Conservation (phyloP, 2,888 invertebrate genomes). For the Hemithea aestivaria region DNA sequence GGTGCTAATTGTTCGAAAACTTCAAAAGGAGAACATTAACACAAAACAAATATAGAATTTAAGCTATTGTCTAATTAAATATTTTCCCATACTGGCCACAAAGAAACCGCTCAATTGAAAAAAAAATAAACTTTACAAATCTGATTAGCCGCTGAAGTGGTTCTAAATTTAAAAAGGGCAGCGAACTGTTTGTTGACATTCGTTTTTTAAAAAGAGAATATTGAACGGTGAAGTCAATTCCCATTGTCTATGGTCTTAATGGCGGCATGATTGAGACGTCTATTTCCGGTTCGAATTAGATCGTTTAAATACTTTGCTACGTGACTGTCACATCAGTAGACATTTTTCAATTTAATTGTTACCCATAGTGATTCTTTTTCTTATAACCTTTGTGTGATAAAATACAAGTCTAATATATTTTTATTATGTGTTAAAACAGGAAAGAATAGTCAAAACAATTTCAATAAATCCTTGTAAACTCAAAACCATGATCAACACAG, state of each 20-base stretch:
- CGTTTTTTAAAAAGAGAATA: slow-evolving; percentile 26
- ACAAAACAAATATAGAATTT: slow-evolving; percentile 76
- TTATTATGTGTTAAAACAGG: too few relatives aligned
- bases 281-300: slow-evolving; percentile 28
- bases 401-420: too few relatives aligned
- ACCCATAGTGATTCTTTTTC: too few relatives aligned
- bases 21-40: slow-evolving; percentile 74
- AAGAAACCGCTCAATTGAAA: slow-evolving; percentile 57
- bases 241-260: slow-evolving; percentile 61
- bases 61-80: slow-evolving; percentile 78
- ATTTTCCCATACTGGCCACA: slow-evolving; percentile 71
- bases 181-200: slow-evolving; percentile 59
- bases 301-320: too few relatives aligned
- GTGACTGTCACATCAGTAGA: too few relatives aligned
- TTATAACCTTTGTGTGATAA: too few relatives aligned
- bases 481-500: slow-evolving; percentile 1
- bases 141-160: slow-evolving; percentile 73
- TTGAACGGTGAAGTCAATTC: slow-evolving; percentile 56
- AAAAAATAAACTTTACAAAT: slow-evolving; percentile 62
- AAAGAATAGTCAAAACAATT: too few relatives aligned
- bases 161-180: slow-evolving; percentile 73
- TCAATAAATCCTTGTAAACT: background rate
- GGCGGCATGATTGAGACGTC: slow-evolving; percentile 61
- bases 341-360: too few relatives aligned
- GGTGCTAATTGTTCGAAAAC: slow-evolving; percentile 68